These are phyloP conservation scores for Coreoperca whiteheadi DNA, from an alignment of 2,113 vertebrate genomes.

Conservation along the genomic window DNA sequence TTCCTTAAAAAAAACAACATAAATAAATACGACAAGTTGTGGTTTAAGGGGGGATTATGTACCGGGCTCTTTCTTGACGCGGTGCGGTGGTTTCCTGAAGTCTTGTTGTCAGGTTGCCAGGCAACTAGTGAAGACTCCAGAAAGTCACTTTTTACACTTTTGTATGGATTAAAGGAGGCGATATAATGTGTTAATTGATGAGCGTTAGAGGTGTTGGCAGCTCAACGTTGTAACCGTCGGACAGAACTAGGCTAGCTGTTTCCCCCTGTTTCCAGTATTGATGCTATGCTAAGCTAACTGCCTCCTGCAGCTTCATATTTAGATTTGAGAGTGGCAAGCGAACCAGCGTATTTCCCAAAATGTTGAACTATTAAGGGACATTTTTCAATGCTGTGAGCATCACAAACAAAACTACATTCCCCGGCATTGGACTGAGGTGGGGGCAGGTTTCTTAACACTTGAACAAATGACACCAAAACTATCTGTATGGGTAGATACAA, in stretches of 20 bases:
- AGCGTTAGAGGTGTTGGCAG: neutral
- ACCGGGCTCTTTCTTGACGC: too few species aligned
- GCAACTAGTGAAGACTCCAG: neutral
- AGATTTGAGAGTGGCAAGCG: neutral
- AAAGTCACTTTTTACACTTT: neutral
- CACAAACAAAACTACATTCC: neutral
- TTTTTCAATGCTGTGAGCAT: neutral
- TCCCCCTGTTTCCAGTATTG: neutral
- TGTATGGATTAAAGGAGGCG: too few species aligned
- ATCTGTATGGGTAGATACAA: neutral
- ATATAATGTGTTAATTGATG: too few species aligned
- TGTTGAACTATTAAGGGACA: neutral
- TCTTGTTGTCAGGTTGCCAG: too few species aligned
- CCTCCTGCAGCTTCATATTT: neutral
- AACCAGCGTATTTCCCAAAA: too few species aligned
- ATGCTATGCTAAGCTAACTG: neutral
- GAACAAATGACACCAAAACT: neutral
- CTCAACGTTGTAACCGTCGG: neutral
- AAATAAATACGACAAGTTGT: neutral
- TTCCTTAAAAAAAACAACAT: neutral
- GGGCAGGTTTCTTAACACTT: neutral
- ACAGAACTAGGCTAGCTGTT: neutral
- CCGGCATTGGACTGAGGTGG: neutral
- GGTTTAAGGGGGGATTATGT: neutral
- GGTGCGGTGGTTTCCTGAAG: too few species aligned